These are phyloP conservation scores for Trichacis sp. DNA, from an alignment of 2,888 invertebrate species.

Conservation along the genomic window DNA sequence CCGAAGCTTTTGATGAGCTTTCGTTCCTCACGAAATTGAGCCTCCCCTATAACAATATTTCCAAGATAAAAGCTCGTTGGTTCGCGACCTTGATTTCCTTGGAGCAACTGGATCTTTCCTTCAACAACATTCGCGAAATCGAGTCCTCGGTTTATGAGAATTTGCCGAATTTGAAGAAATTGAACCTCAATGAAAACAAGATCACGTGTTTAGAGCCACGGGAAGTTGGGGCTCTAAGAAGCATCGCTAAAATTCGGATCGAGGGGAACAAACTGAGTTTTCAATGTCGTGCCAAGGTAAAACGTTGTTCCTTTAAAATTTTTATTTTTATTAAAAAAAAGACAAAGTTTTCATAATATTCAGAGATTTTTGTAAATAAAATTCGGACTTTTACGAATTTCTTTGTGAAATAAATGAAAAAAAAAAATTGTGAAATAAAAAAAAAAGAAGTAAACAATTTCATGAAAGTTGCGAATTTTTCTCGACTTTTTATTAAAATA, in stretches of 20 bases:
- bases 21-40: slow-evolving; percentile 48
- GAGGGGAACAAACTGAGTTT: slow-evolving; percentile 53
- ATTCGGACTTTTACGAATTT: too few species aligned
- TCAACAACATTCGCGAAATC: slow-evolving; percentile 50
- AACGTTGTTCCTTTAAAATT: too few species aligned
- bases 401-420: too few species aligned
- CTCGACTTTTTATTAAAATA: too few species aligned
- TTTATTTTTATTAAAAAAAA: too few species aligned
- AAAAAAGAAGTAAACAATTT: too few species aligned
- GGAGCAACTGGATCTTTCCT: slow-evolving; percentile 57
- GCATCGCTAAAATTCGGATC: slow-evolving; percentile 54
- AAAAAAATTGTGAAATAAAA: too few species aligned
- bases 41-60: slow-evolving; percentile 54
- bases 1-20: slow-evolving; percentile 48
- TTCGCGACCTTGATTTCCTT: slow-evolving; percentile 47
- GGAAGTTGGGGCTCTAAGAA: slow-evolving; percentile 47
- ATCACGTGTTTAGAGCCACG: slow-evolving; percentile 49
- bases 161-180: slow-evolving; percentile 46
- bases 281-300: slow-evolving; percentile 56
- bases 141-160: slow-evolving; percentile 44
- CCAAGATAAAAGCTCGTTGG: slow-evolving; percentile 46
- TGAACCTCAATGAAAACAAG: slow-evolving; percentile 54
- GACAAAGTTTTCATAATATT: too few species aligned
- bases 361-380: too few species aligned
- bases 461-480: too few species aligned